These are phyloP conservation scores for Troides oblongomaculatus DNA, from an alignment of 2,888 invertebrate species.

Conservation along the genomic window DNA sequence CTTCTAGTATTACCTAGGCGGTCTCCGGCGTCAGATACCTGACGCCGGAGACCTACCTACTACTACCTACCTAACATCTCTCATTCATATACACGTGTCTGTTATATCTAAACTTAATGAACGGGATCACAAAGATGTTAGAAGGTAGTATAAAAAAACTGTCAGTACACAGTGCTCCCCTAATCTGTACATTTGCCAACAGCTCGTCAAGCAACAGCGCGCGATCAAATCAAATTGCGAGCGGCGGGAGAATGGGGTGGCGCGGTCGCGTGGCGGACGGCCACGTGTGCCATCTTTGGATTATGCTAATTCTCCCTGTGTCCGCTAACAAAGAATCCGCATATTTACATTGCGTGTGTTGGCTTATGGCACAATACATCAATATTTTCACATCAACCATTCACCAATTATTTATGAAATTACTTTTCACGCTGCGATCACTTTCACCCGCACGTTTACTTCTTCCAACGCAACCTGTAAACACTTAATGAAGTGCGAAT, in stretches of 20 bases:
- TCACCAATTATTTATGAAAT: too few relatives aligned
- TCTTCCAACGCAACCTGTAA: too few relatives aligned
- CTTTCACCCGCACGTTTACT: too few relatives aligned
- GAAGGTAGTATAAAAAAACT: neutral
- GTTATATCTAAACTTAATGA: neutral
- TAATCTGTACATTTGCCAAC: constrained; percentile 41
- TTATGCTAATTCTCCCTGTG: constrained; percentile 52
- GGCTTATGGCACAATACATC: too few relatives aligned
- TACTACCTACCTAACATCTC: too few relatives aligned
- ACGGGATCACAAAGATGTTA: neutral
- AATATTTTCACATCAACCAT: too few relatives aligned
- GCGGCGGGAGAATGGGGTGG: constrained; percentile 29
- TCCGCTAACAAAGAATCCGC: constrained; percentile 34
- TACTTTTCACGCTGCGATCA: too few relatives aligned
- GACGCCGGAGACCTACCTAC: too few relatives aligned
- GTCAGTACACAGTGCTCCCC: constrained; percentile 29
- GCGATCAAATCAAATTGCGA: constrained; percentile 35
- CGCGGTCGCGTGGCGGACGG: constrained; percentile 11
- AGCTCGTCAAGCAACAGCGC: constrained; percentile 40
- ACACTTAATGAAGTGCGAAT: too few relatives aligned
- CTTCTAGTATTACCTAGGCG: too few relatives aligned
- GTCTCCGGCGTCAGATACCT: too few relatives aligned
- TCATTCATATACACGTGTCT: neutral
- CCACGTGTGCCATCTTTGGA: constrained; percentile 46
- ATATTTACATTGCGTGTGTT: neutral